Evolutionary conservation across 2,797 vertebrate genomes (phyloP).

Genomic region (Apogon talboti): DNA sequence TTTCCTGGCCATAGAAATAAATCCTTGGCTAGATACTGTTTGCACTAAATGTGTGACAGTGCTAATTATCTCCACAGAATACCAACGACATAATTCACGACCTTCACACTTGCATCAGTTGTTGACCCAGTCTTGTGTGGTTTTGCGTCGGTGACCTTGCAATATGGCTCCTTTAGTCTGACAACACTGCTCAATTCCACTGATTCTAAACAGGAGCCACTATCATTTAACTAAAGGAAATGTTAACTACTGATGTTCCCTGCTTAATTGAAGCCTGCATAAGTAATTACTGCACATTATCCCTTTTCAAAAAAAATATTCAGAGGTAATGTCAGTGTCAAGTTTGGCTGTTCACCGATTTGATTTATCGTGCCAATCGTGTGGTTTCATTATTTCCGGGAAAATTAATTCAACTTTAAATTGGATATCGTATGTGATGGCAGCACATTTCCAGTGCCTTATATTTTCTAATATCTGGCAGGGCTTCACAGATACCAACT

Average conservation of each 20-base stretch:
- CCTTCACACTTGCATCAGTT: conserved; percentile 31
- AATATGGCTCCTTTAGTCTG: conserved; percentile 14
- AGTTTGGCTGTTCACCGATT: conserved; percentile 49
- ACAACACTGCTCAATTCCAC: conserved; percentile 26
- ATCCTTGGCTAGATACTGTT: conserved; percentile 27
- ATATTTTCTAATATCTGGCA: conserved; percentile 30
- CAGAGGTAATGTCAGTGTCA: conserved; percentile 43
- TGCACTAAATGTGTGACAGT: conserved; percentile 25
- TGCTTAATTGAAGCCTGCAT: conserved; percentile 54
- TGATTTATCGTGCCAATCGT: conserved; percentile 65
- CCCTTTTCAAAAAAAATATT: conserved; percentile 41
- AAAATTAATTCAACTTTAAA: conserved; percentile 56
- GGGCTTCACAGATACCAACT: background rate
- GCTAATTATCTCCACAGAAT: conserved; percentile 47
- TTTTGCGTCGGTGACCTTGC: conserved; percentile 44
- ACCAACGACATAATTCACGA: conserved; percentile 49
- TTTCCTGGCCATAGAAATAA: conserved; percentile 40
- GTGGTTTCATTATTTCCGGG: conserved; percentile 59
- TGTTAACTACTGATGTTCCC: conserved; percentile 34
- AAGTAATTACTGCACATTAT: conserved; percentile 63
- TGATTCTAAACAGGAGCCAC: conserved; percentile 29
- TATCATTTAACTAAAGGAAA: conserved; percentile 42
- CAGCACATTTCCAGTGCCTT: conserved; percentile 46
- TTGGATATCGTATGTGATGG: conserved; percentile 48
- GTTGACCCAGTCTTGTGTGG: conserved; percentile 33